phyloP scores from a whole-genome alignment of 1,140 invertebrate species.

The Papilio aristodemus region DNA sequence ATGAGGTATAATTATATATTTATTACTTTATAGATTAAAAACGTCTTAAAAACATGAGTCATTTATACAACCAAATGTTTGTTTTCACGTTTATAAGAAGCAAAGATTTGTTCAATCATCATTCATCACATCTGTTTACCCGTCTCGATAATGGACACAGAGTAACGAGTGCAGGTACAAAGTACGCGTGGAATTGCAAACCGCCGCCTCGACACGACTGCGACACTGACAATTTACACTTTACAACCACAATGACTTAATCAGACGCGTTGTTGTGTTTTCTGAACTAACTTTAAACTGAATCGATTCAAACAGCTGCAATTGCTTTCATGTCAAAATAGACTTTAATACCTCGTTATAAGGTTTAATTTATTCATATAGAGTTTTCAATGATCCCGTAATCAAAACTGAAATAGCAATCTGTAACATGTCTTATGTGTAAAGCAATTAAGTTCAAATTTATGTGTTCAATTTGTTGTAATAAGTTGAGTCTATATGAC shows the following conservation, averaged over 20 bases:
- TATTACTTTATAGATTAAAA: too few species aligned
- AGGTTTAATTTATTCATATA: not conserved
- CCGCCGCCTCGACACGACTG: not conserved
- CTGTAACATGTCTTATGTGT: not conserved
- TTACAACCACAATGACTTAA: conserved; percentile 29
- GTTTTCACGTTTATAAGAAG: not conserved
- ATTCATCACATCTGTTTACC: conserved; percentile 8
- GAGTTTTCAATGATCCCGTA: conserved; percentile 14
- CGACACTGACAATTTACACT: conserved; percentile 5
- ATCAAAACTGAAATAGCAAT: conserved; percentile 2
- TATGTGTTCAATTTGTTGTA: conserved; percentile 4
- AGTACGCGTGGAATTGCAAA: conserved; percentile 26
- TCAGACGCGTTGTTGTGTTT: conserved; percentile 25
- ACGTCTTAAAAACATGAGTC: too few species aligned
- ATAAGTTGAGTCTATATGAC: conserved; percentile 4
- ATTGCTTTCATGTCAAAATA: not conserved
- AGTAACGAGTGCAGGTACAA: conserved; percentile 12
- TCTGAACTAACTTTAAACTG: conserved; percentile 21
- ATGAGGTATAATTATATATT: too few species aligned
- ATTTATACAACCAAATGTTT: conserved; percentile 8
- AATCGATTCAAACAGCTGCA: conserved; percentile 23
- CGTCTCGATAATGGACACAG: conserved; percentile 11
- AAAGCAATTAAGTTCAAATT: conserved; percentile 21
- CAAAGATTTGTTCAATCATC: not conserved
- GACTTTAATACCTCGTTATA: not conserved